These are phyloP conservation scores for Gymnocypris eckloni DNA, from an alignment of 2,797 vertebrate species.

Conservation along the genomic window DNA sequence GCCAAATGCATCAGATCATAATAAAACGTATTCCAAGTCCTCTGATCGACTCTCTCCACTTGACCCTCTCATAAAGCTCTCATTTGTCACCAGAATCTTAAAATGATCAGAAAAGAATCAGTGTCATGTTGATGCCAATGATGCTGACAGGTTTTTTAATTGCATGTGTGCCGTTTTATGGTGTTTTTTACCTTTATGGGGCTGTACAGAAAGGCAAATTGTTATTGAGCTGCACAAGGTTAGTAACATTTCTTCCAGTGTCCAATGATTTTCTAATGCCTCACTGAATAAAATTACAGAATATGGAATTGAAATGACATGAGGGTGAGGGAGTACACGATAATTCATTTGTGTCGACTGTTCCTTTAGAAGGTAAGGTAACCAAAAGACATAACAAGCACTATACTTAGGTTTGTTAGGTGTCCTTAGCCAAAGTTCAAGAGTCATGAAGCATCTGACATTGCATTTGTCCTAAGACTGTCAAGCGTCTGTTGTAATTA, in stretches of 20 bases:
- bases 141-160: too few relatives aligned
- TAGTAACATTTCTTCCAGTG: not conserved
- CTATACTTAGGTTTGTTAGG: not conserved
- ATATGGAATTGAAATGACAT: not conserved
- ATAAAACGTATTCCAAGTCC: not conserved
- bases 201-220: too few relatives aligned
- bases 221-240: not conserved
- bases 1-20: not conserved
- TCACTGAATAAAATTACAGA: not conserved
- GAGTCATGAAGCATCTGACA: not conserved
- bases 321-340: not conserved
- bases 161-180: not conserved
- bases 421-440: not conserved
- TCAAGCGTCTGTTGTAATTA: not conserved
- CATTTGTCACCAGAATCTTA: not conserved
- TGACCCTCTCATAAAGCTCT: not conserved
- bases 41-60: not conserved
- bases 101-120: not conserved
- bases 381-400: not conserved
- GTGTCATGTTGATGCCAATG: not conserved
- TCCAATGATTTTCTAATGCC: not conserved
- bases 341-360: not conserved
- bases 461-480: not conserved
- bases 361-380: not conserved
- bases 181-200: not conserved